Evolutionary conservation across 2,113 vertebrate species (phyloP).

Genomic region (Sisor rabdophorus): DNA sequence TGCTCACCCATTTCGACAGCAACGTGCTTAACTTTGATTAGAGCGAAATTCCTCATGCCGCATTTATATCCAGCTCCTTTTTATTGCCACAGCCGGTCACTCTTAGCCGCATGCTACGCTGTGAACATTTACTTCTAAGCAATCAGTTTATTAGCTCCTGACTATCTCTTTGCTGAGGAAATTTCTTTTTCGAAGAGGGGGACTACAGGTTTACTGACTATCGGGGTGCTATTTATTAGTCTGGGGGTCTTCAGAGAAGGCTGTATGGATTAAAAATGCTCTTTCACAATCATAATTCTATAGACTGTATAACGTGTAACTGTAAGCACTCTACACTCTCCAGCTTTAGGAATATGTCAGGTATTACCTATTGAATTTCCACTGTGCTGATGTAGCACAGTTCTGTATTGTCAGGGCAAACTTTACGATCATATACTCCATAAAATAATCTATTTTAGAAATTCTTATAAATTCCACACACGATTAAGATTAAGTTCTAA

Average conservation of each 20-base stretch:
- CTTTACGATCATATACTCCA: slow-evolving; percentile 55
- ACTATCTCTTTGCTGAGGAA: slow-evolving; percentile 18
- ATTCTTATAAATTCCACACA: slow-evolving; percentile 58
- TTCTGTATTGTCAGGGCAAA: slow-evolving; percentile 60
- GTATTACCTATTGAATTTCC: slow-evolving; percentile 40
- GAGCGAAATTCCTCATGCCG: neutral
- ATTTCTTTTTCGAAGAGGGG: slow-evolving; percentile 39
- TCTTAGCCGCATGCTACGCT: slow-evolving; percentile 61
- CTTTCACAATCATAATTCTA: slow-evolving; percentile 3
- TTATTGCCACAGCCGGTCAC: slow-evolving; percentile 35
- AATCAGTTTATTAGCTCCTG: slow-evolving; percentile 34
- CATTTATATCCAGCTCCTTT: slow-evolving; percentile 10
- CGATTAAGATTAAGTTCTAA: slow-evolving; percentile 57
- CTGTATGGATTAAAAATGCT: slow-evolving; percentile 8
- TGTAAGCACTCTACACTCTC: slow-evolving; percentile 43
- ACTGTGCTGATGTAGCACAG: slow-evolving; percentile 52
- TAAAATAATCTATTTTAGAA: slow-evolving; percentile 71
- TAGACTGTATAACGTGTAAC: slow-evolving; percentile 35
- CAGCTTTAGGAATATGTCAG: slow-evolving; percentile 52
- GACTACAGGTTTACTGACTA: neutral
- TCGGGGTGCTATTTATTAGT: slow-evolving; percentile 38
- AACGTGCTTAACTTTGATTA: slow-evolving; percentile 84
- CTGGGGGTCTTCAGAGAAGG: slow-evolving; percentile 15
- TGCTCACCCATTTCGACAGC: slow-evolving; percentile 92
- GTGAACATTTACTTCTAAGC: slow-evolving; percentile 59